These are phyloP conservation scores for Drosophila suzukii DNA, from an alignment of 1,140 invertebrate genomes.

Conservation along the genomic window DNA sequence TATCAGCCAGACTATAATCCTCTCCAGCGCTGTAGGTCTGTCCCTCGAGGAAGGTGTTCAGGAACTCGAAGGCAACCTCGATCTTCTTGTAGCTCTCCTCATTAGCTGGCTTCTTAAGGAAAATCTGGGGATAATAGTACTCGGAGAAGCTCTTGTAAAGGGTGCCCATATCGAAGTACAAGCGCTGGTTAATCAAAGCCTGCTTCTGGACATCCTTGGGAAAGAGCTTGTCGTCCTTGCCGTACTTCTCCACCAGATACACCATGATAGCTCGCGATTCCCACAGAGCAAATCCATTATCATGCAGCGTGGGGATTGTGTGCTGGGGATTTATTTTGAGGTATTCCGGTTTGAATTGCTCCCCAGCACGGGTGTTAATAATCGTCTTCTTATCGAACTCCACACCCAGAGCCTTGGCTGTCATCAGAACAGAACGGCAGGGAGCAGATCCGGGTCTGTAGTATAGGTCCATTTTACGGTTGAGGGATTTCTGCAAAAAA, in stretches of 20 bases:
- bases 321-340: slow-evolving; percentile 82
- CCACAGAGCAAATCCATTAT: slow-evolving; percentile 61
- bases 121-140: slow-evolving; percentile 89
- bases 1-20: slow-evolving; percentile 90
- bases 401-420: slow-evolving; percentile 85
- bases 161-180: slow-evolving; percentile 90
- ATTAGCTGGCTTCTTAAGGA: slow-evolving; percentile 87
- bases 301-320: slow-evolving; percentile 74
- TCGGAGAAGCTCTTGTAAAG: slow-evolving; percentile 87
- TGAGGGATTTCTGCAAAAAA: slow-evolving; percentile 6
- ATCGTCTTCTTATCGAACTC: slow-evolving; percentile 83
- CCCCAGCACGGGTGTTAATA: slow-evolving; percentile 87
- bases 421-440: slow-evolving; percentile 85
- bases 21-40: slow-evolving; percentile 88
- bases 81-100: slow-evolving; percentile 88
- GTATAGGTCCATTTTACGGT: slow-evolving; percentile 85
- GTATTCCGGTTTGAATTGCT: slow-evolving; percentile 88
- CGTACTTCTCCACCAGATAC: slow-evolving; percentile 87
- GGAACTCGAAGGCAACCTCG: slow-evolving; percentile 87
- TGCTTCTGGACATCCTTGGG: slow-evolving; percentile 88
- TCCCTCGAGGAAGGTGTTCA: slow-evolving; percentile 88
- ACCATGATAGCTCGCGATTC: slow-evolving; percentile 84
- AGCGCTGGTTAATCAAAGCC: slow-evolving; percentile 89
- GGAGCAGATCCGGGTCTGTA: slow-evolving; percentile 89
- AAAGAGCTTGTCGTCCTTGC: slow-evolving; percentile 87